phyloP scores from a whole-genome alignment of 2,888 invertebrate species.

The Brachypterus glaber region DNA sequence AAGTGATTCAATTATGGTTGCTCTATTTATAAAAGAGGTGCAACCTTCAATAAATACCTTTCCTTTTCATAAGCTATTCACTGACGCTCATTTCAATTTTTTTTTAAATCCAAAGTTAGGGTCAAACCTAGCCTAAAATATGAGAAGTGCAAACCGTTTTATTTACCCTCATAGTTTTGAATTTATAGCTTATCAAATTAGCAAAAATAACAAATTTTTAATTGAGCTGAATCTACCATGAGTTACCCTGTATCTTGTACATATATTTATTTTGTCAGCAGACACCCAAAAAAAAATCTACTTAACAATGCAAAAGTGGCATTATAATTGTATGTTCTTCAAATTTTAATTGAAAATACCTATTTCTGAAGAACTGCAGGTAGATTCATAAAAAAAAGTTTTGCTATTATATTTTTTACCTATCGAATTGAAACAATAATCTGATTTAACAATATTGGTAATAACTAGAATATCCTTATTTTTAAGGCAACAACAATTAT shows the following conservation, averaged over 20 bases:
- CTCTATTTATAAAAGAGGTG: too few species aligned
- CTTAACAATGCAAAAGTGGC: neutral
- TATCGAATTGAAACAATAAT: neutral
- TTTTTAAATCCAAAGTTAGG: too few species aligned
- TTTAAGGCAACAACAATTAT: neutral
- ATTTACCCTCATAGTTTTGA: neutral
- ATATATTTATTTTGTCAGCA: too few species aligned
- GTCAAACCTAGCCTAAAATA: neutral
- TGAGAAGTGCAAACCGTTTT: neutral
- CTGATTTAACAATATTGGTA: neutral
- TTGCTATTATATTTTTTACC: neutral
- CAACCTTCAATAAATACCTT: too few species aligned
- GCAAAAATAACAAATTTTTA: neutral
- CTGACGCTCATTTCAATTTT: too few species aligned
- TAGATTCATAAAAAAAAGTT: neutral
- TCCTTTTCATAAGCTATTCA: too few species aligned
- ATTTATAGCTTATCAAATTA: neutral
- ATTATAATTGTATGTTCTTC: neutral
- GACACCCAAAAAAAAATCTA: neutral
- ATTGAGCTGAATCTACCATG: neutral
- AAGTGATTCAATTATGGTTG: too few species aligned
- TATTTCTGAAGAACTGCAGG: neutral
- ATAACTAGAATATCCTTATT: neutral
- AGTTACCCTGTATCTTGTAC: neutral
- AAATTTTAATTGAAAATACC: slow-evolving; percentile 1